These are phyloP conservation scores for Eulemur mongoz DNA, from an alignment of 2,797 vertebrate genomes.

Conservation along the genomic window DNA sequence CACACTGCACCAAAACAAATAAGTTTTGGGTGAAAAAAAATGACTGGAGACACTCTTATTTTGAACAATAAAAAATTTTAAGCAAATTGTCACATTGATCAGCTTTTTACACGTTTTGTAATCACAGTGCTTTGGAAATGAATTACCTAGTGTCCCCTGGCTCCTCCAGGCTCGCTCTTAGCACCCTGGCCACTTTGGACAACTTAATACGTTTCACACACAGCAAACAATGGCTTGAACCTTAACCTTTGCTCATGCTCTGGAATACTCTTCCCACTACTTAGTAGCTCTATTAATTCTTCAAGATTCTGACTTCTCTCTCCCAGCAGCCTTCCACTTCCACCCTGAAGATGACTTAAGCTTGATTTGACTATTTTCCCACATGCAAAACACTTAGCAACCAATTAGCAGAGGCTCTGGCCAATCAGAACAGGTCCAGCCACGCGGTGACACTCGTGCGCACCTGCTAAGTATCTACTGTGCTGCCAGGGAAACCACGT, in stretches of 20 bases:
- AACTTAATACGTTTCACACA: neutral
- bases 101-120: neutral
- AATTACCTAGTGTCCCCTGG: neutral
- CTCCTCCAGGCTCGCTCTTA: neutral
- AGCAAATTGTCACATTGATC: neutral
- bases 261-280: neutral
- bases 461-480: neutral
- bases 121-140: neutral
- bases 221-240: neutral
- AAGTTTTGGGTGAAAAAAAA: neutral
- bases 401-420: neutral
- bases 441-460: fast-evolving
- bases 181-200: neutral
- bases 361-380: neutral
- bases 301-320: neutral
- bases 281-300: neutral
- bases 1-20: neutral
- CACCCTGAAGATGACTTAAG: neutral
- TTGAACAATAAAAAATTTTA: neutral
- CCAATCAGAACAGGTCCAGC: neutral
- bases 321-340: neutral
- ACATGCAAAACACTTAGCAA: neutral
- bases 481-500: neutral
- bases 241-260: neutral
- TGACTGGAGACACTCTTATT: neutral